Percentiles rank a stretch among this genome's conserved stretches.
phyloP scores from a whole-genome alignment of 1,140 invertebrate species.

The Drosophila truncata region DNA sequence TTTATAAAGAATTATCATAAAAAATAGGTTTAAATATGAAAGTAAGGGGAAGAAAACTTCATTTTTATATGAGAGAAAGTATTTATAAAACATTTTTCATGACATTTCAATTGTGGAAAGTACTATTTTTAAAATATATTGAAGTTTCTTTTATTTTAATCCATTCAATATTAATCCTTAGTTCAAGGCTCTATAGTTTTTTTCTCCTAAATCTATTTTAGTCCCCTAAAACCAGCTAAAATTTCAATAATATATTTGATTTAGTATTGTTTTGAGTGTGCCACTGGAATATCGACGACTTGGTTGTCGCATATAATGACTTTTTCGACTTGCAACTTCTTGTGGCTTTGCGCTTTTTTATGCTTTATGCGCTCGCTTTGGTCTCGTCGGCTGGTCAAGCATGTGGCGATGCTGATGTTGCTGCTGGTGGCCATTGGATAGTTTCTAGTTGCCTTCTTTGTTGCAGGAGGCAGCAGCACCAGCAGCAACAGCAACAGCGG shows the following conservation, averaged over 20 bases:
- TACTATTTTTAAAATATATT: too few species aligned
- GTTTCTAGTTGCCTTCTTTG: conserved; percentile 60
- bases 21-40: too few species aligned
- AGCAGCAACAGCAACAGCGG: conserved; percentile 31
- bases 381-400: conserved; percentile 72
- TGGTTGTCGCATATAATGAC: conserved; percentile 78
- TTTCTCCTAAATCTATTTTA: not conserved
- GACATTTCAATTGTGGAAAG: too few species aligned
- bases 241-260: not conserved
- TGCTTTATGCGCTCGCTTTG: conserved; percentile 79
- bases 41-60: too few species aligned
- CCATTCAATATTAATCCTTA: too few species aligned
- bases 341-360: conserved; percentile 77
- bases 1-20: not conserved
- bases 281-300: conserved; percentile 50
- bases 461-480: conserved; percentile 54
- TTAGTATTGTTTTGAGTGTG: conserved; percentile 20
- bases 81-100: too few species aligned
- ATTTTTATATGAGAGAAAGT: too few species aligned
- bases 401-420: conserved; percentile 50
- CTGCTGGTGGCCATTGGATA: conserved; percentile 40
- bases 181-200: too few species aligned
- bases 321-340: conserved; percentile 76
- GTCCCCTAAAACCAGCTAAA: not conserved
- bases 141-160: too few species aligned